Evolutionary conservation across 2,888 invertebrate species (phyloP), one percentile per base, ranked within the genome.

Genomic region (Panopea generosa): DNA sequence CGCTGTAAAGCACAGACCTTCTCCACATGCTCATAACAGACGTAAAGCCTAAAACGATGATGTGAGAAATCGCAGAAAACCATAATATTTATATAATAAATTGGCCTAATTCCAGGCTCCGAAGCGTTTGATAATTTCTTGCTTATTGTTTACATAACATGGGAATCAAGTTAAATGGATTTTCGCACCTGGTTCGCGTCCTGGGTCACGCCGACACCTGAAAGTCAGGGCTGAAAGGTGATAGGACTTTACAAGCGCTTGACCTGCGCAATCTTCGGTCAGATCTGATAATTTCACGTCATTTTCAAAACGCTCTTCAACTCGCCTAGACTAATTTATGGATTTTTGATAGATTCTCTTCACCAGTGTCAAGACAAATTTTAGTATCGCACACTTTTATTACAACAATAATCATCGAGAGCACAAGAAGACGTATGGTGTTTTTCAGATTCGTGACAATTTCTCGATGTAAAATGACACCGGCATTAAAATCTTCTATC

Each of bases 1-100:
- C n/a, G n/a, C n/a, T n/a, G n/a, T n/a, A n/a, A n/a, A n/a, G n/a
- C n/a, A n/a, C n/a, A n/a, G n/a, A n/a, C n/a, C n/a, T n/a, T n/a
- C 33, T 33, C 33, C 6, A 33, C 11, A 7, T 11, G 33, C 33
- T 33, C 33, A 33, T 11, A 4, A 33, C 33, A 33, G 33, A n/a
- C 33, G 33, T n/a, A 45, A 45, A 3, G 20, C 20, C 6, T 6
- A 18, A 45, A 16, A 16, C 3, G 11, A 22, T 52, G 52, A 52
- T 52, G 52, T 24, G 52, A 24, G 26, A 52, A 20, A 20, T 52
- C 20, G 52, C 52, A 52, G 52, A 52, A 52, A 55, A 74, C 60
- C 62, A 74, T 78, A 78, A 78, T 78, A 68, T 78, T 78, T 78
- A 78, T 69, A 74, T 74, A 74, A 78, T 59, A 59, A 45, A 59